phyloP scores from a whole-genome alignment of 2,888 invertebrate genomes.

The Caenorhabditis panamensis region DNA sequence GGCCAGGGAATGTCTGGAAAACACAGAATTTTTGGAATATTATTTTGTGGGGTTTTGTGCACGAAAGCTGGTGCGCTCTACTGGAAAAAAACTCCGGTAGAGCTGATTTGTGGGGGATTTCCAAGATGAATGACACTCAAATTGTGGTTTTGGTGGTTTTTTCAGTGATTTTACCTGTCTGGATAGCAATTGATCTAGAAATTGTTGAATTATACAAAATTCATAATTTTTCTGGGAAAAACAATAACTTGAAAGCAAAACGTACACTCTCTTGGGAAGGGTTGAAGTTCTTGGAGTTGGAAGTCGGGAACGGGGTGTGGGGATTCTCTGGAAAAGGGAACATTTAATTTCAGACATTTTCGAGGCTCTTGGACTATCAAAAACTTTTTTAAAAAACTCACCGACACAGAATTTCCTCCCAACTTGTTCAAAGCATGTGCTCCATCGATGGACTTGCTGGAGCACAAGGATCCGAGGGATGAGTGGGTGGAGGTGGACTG shows the following conservation, averaged over 20 bases:
- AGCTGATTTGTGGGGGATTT: no score
- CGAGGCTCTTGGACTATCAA: not conserved
- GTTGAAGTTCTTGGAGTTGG: slow-evolving; percentile 55
- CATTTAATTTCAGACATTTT: not conserved
- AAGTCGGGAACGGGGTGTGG: slow-evolving; percentile 50
- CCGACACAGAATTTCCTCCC: slow-evolving; percentile 11
- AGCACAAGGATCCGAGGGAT: slow-evolving; percentile 44
- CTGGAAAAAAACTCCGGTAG: slow-evolving; percentile 5
- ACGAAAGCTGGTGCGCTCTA: not conserved
- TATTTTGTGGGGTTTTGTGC: not conserved
- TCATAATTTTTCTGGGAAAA: no score
- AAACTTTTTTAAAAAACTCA: not conserved
- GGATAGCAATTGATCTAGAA: slow-evolving; percentile 55
- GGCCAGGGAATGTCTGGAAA: slow-evolving; percentile 66
- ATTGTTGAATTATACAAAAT: slow-evolving; percentile 1
- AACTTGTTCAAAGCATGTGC: slow-evolving; percentile 36
- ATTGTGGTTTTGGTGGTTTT: not conserved
- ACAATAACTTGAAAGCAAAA: not conserved
- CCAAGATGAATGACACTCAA: slow-evolving; percentile 24
- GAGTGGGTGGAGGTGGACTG: slow-evolving; percentile 57
- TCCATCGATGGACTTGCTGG: slow-evolving; percentile 59
- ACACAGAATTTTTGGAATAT: not conserved
- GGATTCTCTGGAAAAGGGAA: slow-evolving; percentile 34
- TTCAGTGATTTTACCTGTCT: slow-evolving; percentile 47
- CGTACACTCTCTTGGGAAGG: slow-evolving; percentile 57